A percentile compares a stretch with the other conserved stretches of the same genome.
Conservation (phyloP, 2,797 vertebrate genomes). For the Echeneis naucrates region DNA sequence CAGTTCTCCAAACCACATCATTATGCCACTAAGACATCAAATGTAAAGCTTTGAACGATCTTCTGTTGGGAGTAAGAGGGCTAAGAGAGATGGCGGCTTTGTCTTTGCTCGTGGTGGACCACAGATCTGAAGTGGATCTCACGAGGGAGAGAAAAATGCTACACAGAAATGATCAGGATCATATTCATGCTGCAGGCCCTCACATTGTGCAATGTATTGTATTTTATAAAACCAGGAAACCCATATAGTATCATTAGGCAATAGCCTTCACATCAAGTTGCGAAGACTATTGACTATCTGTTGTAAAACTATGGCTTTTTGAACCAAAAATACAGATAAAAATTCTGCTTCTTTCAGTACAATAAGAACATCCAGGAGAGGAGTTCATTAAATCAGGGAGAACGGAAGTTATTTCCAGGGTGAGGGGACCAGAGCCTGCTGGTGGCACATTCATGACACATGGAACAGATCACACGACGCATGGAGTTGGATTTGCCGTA, state of each 20-base stretch:
- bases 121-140: conserved; percentile 60
- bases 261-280: background rate
- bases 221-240: conserved; percentile 21
- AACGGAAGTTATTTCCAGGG: conserved; percentile 70
- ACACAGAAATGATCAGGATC: conserved; percentile 40
- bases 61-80: conserved; percentile 61
- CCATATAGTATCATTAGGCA: no score
- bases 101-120: conserved; percentile 71
- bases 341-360: conserved; percentile 33
- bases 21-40: conserved; percentile 76
- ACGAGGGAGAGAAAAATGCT: conserved; percentile 36
- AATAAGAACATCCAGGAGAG: conserved; percentile 31
- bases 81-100: conserved; percentile 68
- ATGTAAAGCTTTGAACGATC: conserved; percentile 75
- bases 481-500: conserved; percentile 75
- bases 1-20: conserved; percentile 77
- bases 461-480: conserved; percentile 80
- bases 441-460: conserved; percentile 77
- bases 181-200: conserved; percentile 5
- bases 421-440: conserved; percentile 61
- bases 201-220: background rate
- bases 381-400: conserved; percentile 59
- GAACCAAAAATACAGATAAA: background rate
- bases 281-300: background rate
- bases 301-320: no score